Base-by-base conservation (phyloP, 2,888 invertebrate species). In the Drosophila nr. perissopoda region DNA sequence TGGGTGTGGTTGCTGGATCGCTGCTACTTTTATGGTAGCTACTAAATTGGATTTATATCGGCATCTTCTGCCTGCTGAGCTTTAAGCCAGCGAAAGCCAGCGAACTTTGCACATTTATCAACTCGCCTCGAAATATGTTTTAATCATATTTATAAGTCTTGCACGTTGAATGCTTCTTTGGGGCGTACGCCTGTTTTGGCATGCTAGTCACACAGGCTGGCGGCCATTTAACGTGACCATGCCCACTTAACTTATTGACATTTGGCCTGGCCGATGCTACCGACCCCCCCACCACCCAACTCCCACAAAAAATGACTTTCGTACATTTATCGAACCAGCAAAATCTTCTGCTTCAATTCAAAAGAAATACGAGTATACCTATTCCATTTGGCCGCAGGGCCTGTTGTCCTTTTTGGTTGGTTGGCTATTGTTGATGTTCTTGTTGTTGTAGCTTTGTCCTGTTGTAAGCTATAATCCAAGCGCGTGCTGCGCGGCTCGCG, bases 241-340 rank as follows among this genome's bases (percentile, higher is more conserved):
- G 82, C 85, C 82, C 85, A 85, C 83, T 90, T 90, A 89, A 90
- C 90, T 85, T 88, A 88, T 90, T 90, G 88, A 89, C 90, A 82
- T 79, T 90, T 76, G 81, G 74, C 80, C 54, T 45, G 58, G 57
- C 36, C 38, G 1, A 2, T 16, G 2, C 18, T 6, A 10, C 33
- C 42, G 10, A 11, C 69, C 65, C 70, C 73, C 77, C 25, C 13
- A 3, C 18, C 18, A 5, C 7, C 10, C 33, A 18, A 34, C 53
- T 25, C 27, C 5, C 48, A 25, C 27, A 45, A 16, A 76, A 82
- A 87, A 82, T 51, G 61, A 62, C 81, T 86, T 80, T 84, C 73
- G 66, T 72, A 76, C 80, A 87, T 83, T 90, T 91, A 91, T 90
- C 91, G 91, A 90, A 91, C 89, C 91, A 87, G 87, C 80, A 80